Percentiles rank a stretch among this genome's conserved stretches.
Conservation (phyloP, 2,113 vertebrate genomes). For the Hoplias malabaricus region DNA sequence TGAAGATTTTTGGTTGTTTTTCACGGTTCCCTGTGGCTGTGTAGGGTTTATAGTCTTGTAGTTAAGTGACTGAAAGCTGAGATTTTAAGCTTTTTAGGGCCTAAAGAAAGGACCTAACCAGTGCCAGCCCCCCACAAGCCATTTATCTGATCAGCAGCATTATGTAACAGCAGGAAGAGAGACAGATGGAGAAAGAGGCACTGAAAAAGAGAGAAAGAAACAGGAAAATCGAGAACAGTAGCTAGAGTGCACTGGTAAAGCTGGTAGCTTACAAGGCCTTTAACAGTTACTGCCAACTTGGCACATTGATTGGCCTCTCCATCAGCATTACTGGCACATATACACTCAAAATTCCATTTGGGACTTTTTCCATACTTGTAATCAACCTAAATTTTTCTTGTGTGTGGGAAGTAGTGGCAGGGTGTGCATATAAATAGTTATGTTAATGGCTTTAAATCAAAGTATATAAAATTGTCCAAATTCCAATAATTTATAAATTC, state of each 20-base stretch:
- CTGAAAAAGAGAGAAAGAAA: neutral
- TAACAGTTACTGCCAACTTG: neutral
- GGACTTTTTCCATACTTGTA: neutral
- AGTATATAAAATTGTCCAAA: neutral
- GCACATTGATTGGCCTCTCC: neutral
- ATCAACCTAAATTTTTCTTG: neutral
- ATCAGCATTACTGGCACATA: neutral
- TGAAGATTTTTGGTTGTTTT: too few species aligned
- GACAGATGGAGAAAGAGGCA: neutral
- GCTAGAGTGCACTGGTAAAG: neutral
- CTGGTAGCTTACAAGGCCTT: neutral
- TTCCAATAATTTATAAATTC: neutral
- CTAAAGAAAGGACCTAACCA: neutral
- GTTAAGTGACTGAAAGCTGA: constrained; percentile 6
- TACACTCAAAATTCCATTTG: neutral
- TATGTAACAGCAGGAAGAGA: constrained; percentile 4
- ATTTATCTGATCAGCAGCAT: neutral
- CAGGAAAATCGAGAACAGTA: neutral
- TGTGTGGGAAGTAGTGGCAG: neutral
- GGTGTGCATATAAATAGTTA: neutral
- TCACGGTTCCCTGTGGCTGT: neutral
- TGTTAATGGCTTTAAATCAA: neutral
- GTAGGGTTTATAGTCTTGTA: neutral
- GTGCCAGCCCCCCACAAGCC: neutral
- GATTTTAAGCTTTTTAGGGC: constrained; percentile 27